A percentile compares a stretch with the other conserved stretches of the same genome.
Conservation (phyloP, 2,888 invertebrate genomes). For the Thyatira batis region DNA sequence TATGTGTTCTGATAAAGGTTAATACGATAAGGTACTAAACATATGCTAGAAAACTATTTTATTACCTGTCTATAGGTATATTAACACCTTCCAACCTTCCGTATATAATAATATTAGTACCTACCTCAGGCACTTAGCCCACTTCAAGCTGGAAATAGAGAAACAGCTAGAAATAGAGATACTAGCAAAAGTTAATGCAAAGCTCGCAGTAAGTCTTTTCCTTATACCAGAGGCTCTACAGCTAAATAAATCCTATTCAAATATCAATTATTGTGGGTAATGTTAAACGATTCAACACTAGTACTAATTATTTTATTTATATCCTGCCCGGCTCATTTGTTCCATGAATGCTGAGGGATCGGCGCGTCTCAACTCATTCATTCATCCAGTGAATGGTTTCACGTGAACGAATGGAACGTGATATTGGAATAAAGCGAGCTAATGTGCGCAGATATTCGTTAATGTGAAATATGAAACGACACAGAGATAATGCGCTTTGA, state of each 20-base stretch:
- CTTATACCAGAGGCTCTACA: constrained; percentile 11
- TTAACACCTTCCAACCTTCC: too few species aligned
- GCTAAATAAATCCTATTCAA: constrained; percentile 45
- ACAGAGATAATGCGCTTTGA: constrained; percentile 33
- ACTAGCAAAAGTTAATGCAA: too few species aligned
- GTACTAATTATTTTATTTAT: constrained; percentile 74
- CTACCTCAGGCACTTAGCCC: too few species aligned
- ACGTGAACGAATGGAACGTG: constrained; percentile 18
- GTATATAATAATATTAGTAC: too few species aligned
- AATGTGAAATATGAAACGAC: constrained; percentile 44
- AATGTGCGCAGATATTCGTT: constrained; percentile 51
- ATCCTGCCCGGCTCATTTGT: constrained; percentile 33
- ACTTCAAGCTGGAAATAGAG: too few species aligned
- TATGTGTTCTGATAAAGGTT: too few species aligned
- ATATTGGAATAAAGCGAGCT: constrained; percentile 49
- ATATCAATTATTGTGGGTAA: constrained; percentile 58
- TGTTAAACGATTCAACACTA: constrained; percentile 68
- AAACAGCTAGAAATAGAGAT: too few species aligned
- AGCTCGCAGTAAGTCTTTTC: not conserved
- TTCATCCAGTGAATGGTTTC: constrained; percentile 20
- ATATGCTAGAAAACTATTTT: too few species aligned
- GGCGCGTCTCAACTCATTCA: constrained; percentile 11
- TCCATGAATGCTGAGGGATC: constrained; percentile 20
- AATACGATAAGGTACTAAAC: too few species aligned
- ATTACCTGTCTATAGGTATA: too few species aligned